Base-by-base conservation (phyloP, 2,888 invertebrate genomes). In the Cremastinae sp. region DNA sequence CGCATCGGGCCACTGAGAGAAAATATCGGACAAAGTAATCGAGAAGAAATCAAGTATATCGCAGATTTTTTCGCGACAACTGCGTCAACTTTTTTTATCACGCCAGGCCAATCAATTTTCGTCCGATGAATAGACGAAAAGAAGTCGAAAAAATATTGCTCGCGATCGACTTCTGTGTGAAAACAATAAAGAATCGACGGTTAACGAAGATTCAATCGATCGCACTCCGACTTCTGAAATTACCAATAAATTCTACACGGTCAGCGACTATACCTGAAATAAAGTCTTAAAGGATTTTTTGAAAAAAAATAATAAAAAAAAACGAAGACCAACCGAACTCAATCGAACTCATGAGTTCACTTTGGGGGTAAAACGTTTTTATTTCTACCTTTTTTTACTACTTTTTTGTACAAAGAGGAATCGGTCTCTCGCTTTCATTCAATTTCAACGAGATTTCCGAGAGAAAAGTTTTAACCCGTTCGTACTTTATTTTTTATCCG, bases 141-240 rank as follows among this genome's bases (percentile, higher is more conserved):
- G n/a, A n/a, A n/a, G n/a, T n/a, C n/a, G n/a, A n/a, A n/a, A n/a
- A n/a, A n/a, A n/a, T n/a, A n/a, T n/a, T n/a, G n/a, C n/a, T n/a
- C n/a, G n/a, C n/a, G 28, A 28, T 28, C 28, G 28, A 28, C 28
- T 28, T 28, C 5, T 3, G 2, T 28, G 28, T 5, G 28, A 28
- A 28, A 28, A 28, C 28, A 5, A 28, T 28, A 47, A 74, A 65
- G 51, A 8, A 49, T n/a, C 58, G 70, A 43, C 69, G 51, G 69
- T 64, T 65, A 74, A 74, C 74, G 64, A 58, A 64, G 56, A 53
- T 28, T 14, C 34, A n/a, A n/a, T n/a, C n/a, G n/a, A n/a, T n/a
- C n/a, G n/a, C n/a, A 3, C n/a, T 18, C 12, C 9, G 51, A 56
- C 4, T 28, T 49, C 59, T 56, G 68, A 41, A 41, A 72, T 7